These are phyloP conservation scores for Capitulum mitella DNA, from an alignment of 2,888 invertebrate species.

Conservation along the genomic window DNA sequence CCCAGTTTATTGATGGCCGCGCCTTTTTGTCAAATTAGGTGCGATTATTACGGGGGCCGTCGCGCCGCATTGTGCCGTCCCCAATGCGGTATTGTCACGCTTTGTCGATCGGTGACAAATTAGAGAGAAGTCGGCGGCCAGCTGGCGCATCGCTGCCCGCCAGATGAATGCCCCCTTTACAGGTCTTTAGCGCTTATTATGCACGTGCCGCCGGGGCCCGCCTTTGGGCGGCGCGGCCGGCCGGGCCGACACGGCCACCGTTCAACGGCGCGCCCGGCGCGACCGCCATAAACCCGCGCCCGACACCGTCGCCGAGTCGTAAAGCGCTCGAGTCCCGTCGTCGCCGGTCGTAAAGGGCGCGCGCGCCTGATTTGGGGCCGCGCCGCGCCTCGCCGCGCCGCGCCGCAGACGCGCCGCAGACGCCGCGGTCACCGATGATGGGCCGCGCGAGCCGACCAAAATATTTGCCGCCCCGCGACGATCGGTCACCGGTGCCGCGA, in stretches of 20 bases:
- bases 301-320: background rate
- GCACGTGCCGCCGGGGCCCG: constrained; percentile 21
- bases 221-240: background rate
- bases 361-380: background rate
- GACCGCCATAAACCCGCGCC: no score
- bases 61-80: background rate
- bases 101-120: constrained; percentile 24
- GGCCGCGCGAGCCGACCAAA: background rate
- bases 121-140: background rate
- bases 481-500: background rate
- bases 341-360: background rate
- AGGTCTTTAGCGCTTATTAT: constrained; percentile 21
- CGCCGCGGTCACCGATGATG: no score
- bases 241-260: background rate
- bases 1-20: constrained; percentile 3
- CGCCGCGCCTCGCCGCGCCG: background rate
- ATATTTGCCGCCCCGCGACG: background rate
- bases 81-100: constrained; percentile 21
- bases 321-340: background rate
- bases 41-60: constrained; percentile 12
- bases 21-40: constrained; percentile 24
- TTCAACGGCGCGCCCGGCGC: background rate
- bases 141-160: background rate
- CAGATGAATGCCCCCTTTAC: constrained; percentile 19
- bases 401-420: no score